phyloP scores from a whole-genome alignment of 2,888 invertebrate genomes.

The Leptopilina drosophilae region DNA sequence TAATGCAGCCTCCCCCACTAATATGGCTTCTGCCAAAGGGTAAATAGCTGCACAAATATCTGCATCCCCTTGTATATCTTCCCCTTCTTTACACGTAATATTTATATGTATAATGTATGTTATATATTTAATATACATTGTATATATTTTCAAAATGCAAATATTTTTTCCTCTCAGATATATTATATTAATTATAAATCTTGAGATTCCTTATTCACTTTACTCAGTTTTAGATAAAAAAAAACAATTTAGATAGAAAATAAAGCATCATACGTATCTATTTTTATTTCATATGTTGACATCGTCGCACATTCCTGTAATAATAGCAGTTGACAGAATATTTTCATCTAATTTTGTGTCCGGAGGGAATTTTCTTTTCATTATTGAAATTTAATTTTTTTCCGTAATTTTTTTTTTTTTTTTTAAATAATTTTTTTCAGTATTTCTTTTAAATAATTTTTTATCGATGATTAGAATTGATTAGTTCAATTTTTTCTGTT shows the following conservation, averaged over 20 bases:
- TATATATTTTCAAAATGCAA: conserved; percentile 11
- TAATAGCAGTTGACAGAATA: conserved; percentile 1
- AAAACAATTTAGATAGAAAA: neutral
- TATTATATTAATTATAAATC: neutral
- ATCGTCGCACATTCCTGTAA: conserved; percentile 19
- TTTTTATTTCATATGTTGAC: neutral
- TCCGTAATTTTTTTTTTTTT: no score
- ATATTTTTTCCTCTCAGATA: neutral
- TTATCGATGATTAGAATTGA: no score
- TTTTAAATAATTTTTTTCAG: no score
- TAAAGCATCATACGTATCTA: neutral
- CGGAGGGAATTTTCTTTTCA: neutral
- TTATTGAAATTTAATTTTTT: neutral
- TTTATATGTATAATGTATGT: conserved; percentile 6
- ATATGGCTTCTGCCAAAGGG: conserved; percentile 67
- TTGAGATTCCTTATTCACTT: conserved; percentile 21
- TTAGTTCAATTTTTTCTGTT: no score
- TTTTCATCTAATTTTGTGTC: neutral
- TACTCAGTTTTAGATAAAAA: neutral
- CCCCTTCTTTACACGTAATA: conserved; percentile 31
- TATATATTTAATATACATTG: neutral
- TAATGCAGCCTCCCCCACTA: conserved; percentile 59
- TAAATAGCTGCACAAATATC: conserved; percentile 65
- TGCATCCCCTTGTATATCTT: conserved; percentile 52
- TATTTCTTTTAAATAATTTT: no score